A percentile compares a stretch with the other conserved stretches of the same genome.
Evolutionary conservation across 2,797 vertebrate species (phyloP).

Genomic region (Fistularia commersonii): DNA sequence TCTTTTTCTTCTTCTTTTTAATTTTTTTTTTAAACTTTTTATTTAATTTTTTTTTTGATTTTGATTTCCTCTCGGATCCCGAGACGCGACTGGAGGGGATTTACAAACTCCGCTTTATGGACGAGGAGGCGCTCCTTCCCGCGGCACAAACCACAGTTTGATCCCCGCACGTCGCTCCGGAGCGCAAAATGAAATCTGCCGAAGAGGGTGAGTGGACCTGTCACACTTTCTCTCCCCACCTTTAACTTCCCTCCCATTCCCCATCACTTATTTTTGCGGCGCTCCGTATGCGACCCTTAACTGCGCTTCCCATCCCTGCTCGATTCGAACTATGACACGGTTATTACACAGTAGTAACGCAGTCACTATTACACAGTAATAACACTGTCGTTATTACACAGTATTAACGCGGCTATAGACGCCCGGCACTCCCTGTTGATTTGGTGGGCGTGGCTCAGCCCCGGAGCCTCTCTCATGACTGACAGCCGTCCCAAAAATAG

Average conservation of each 20-base stretch:
- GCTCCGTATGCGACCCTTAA: neutral
- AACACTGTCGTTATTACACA: no score
- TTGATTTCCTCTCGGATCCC: no score
- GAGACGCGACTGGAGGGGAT: no score
- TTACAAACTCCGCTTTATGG: no score
- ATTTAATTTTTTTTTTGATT: no score
- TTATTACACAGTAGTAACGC: no score
- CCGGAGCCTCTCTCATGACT: conserved; percentile 12
- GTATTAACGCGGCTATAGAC: no score
- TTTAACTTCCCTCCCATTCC: neutral
- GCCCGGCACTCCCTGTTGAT: conserved; percentile 53
- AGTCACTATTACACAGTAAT: no score
- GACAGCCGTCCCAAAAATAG: conserved; percentile 42
- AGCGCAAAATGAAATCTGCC: conserved; percentile 84
- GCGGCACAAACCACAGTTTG: conserved; percentile 36
- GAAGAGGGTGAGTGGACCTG: conserved; percentile 82
- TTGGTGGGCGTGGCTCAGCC: conserved; percentile 51
- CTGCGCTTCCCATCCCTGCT: conserved; percentile 1
- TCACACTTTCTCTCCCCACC: neutral
- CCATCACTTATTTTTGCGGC: neutral
- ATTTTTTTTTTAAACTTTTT: no score
- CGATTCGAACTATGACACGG: neutral
- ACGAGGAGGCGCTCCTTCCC: conserved; percentile 30
- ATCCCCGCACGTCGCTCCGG: conserved; percentile 44
- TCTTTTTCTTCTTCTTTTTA: no score